Percentiles rank a stretch among this genome's conserved stretches.
Evolutionary conservation across 2,888 invertebrate genomes (phyloP).

Genomic region (Anthophora plumipes): DNA sequence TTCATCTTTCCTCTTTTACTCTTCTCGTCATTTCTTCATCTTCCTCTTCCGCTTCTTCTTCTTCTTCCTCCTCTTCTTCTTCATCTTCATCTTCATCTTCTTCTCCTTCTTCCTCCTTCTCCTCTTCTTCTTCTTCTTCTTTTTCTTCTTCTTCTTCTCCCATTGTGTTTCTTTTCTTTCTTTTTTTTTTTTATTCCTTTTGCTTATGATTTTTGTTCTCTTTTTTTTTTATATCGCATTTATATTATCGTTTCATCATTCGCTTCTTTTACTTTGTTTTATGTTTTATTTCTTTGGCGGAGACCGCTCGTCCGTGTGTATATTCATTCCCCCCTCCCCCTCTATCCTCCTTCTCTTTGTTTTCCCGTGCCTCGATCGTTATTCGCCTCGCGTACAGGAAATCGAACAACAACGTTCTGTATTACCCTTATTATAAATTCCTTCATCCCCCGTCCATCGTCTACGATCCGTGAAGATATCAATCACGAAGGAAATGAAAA

Average conservation of each 20-base stretch:
- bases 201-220: neutral
- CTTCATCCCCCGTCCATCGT: neutral
- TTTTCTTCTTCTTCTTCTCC: conserved; percentile 29
- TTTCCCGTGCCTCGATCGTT: conserved; percentile 28
- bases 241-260: neutral
- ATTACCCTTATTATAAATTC: neutral
- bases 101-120: neutral
- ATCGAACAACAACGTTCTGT: neutral
- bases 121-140: conserved; percentile 26
- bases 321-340: no score
- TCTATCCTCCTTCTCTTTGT: neutral
- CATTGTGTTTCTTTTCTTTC: neutral
- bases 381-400: conserved; percentile 11
- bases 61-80: neutral
- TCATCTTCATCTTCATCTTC: conserved; percentile 16
- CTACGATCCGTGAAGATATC: conserved; percentile 11
- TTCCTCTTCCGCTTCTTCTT: conserved; percentile 12
- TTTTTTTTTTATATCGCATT: neutral
- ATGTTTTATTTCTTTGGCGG: conserved; percentile 48
- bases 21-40: neutral
- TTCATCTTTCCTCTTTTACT: conserved; percentile 34
- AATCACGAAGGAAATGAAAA: neutral
- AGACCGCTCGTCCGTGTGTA: conserved; percentile 49
- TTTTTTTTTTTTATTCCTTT: conserved; percentile 43
- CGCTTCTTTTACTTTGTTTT: neutral